Evolutionary conservation across 2,797 vertebrate genomes (phyloP), one percentile per base, ranked within the genome.

Genomic region (Crossoptilon crossoptilon): DNA sequence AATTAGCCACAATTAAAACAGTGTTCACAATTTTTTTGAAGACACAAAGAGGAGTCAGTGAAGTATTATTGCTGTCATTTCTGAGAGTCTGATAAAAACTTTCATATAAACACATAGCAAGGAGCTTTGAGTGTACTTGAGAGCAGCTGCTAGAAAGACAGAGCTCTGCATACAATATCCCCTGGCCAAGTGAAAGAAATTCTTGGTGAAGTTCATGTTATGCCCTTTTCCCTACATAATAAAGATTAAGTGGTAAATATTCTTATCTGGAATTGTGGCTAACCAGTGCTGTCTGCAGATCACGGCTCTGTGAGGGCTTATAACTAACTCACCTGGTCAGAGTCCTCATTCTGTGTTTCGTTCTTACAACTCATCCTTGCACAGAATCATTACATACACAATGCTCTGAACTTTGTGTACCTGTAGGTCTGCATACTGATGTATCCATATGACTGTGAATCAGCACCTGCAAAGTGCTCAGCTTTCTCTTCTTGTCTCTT

Each of bases 381-480:
- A 67, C 12, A 44, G 31, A 67, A 48, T 17, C 76, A 26, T 0
- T 0, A 33, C 9, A 35, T 8, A 24, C 0, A 1, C 44, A 63
- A 5, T 55, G 2, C 19, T 55, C 12, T 33, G 12, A 17, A 14
- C n/a, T 33, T 4, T 5, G 14, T 17, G 29, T 49, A 4, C 8
- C 26, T 76, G 39, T 13, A 37, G 26, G 9, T 46, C 11, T 35
- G 39, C 14, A 46, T 9, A 8, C 13, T 5, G 5, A 2, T 2
- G 6, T 6, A 26, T 8, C 9, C 68, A 5, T 43, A 39, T 9
- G 43, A 24, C 60, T 48, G 18, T 23, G 31, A 79, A 60, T 16
- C 0, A 0, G 18, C 14, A 39, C 19, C 14, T 51, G 23, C 24
- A 51, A 41, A 35, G 5, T 63, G 22, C 18, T 84, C 24, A 49